Conservation (phyloP, 2,113 vertebrate genomes). For the Corvus cornix region DNA sequence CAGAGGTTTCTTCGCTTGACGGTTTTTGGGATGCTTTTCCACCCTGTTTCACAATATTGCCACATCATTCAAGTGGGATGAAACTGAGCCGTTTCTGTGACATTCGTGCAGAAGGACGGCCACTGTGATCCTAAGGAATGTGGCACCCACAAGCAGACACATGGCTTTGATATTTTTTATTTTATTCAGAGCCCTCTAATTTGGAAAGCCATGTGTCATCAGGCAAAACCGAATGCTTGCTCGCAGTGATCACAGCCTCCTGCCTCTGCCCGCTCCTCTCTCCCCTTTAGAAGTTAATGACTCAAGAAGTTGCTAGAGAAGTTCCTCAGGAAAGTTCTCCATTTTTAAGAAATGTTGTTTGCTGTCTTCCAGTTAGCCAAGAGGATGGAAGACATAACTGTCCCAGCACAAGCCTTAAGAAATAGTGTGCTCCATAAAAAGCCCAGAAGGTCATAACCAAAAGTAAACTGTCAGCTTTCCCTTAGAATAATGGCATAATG, state of each 20-base stretch:
- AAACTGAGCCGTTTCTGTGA: slow-evolving; percentile 13
- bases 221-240: background rate
- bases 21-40: background rate
- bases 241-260: background rate
- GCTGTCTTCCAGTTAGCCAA: background rate
- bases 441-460: background rate
- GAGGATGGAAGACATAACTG: background rate
- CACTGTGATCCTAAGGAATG: slow-evolving; percentile 64
- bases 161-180: slow-evolving; percentile 67
- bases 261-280: background rate
- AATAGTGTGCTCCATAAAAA: background rate
- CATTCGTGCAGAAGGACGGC: slow-evolving; percentile 51
- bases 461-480: background rate
- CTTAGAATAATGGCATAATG: background rate
- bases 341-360: background rate
- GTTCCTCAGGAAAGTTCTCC: background rate
- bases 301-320: background rate
- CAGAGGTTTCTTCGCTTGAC: background rate
- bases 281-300: background rate
- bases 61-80: slow-evolving; percentile 47
- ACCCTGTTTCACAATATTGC: slow-evolving; percentile 39
- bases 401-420: background rate
- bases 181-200: slow-evolving; percentile 52
- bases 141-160: slow-evolving; percentile 65
- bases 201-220: slow-evolving; percentile 58